Evolutionary conservation across 2,888 invertebrate species (phyloP), one percentile per base, ranked within the genome.

Genomic region (Laothoe populi): DNA sequence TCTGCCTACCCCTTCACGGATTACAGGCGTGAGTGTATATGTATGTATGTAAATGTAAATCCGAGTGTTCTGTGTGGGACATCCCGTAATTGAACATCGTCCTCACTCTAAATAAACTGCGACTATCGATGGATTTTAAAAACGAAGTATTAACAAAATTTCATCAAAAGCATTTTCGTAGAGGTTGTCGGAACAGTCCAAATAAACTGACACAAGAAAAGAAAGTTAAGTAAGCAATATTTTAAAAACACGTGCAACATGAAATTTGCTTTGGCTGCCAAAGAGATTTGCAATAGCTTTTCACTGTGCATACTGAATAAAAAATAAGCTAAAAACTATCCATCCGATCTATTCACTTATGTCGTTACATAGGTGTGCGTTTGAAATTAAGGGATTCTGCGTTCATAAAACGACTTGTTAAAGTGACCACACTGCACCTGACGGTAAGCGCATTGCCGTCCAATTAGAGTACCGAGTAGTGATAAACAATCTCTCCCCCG

Each of bases 241-340:
- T 42, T 16, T 11, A 48, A 46, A 23, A 49, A 49, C 16, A 49
- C 16, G 49, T 31, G 2, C 2, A 49, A 49, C 24, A 49, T 11
- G 16, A 49, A 49, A 31, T 24, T 26, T 49, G 31, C 31, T 31
- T 31, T 31, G 11, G 10, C 31, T 49, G n/a, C 19, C 16, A 49
- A 49, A 16, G 16, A 42, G n/a, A 42, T n/a, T n/a, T 40, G 40
- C 23, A 48, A 26, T 26, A 48, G 24, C n/a, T 48, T 48, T 48
- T 24, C 24, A 48, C 48, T 26, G 48, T n/a, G 24, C 7, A 48
- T 48, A 26, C 24, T 2, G 48, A 48, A 48, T 48, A 24, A 48
- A 48, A 48, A 48, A 24, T 26, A 48, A 13, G 11, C 26, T 48
- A 5, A 13, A 23, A 48, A 24, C n/a, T 48, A 21, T 49, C 16